phyloP scores from a whole-genome alignment of 2,888 invertebrate species.

The Drosophila colorata region DNA sequence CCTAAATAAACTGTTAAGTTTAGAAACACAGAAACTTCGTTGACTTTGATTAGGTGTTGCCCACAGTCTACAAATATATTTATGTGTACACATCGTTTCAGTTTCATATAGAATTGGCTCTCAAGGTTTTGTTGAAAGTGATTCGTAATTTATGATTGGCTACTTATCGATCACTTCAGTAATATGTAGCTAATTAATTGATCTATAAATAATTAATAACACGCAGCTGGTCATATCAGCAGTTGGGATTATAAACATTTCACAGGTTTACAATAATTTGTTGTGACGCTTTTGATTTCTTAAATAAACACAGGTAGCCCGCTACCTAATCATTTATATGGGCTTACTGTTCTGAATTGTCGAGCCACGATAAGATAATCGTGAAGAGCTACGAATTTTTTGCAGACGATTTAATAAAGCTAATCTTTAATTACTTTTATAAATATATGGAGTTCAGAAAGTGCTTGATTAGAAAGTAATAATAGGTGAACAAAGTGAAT shows the following conservation, averaged over 20 bases:
- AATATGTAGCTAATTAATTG: conserved; percentile 59
- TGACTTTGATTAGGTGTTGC: too few species aligned
- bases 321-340: conserved; percentile 31
- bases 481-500: not conserved
- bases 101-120: not conserved
- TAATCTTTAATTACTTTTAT: not conserved
- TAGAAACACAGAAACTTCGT: too few species aligned
- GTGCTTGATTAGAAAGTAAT: too few species aligned
- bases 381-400: not conserved
- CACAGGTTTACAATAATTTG: conserved; percentile 6
- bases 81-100: too few species aligned
- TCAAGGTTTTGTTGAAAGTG: not conserved
- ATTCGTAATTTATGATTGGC: not conserved
- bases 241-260: conserved; percentile 20
- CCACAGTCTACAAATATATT: too few species aligned
- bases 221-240: conserved; percentile 14
- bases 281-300: conserved; percentile 37
- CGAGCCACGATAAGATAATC: conserved; percentile 36
- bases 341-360: not conserved
- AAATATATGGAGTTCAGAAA: not conserved
- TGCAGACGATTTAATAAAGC: not conserved
- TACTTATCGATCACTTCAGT: conserved; percentile 10
- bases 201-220: conserved; percentile 45
- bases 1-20: too few species aligned
- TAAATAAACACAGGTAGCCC: not conserved